Conservation (phyloP, 2,888 invertebrate genomes). For the Acleris laterana region DNA sequence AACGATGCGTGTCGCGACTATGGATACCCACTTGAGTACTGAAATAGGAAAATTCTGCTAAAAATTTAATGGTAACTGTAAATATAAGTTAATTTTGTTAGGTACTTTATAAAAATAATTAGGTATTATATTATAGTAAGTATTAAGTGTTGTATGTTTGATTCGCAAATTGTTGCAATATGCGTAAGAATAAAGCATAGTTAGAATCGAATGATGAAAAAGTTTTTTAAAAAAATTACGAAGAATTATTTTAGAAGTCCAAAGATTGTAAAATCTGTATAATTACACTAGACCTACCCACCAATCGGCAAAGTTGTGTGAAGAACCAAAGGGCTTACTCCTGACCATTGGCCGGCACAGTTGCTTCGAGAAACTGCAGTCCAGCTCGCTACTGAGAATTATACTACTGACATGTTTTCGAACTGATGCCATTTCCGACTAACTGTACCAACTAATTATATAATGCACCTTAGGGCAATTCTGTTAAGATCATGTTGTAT, state of each 20-base stretch:
- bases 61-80: slow-evolving; percentile 81
- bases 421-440: slow-evolving; percentile 29
- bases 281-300: slow-evolving; percentile 68
- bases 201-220: slow-evolving; percentile 69
- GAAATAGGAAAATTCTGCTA: slow-evolving; percentile 82
- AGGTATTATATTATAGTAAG: slow-evolving; percentile 82
- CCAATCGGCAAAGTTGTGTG: slow-evolving; percentile 73
- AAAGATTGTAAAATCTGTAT: slow-evolving; percentile 73
- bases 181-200: slow-evolving; percentile 79
- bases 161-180: slow-evolving; percentile 82
- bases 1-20: slow-evolving; percentile 45
- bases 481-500: slow-evolving; percentile 12
- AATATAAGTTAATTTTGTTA: slow-evolving; percentile 84
- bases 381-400: slow-evolving; percentile 10
- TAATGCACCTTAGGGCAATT: slow-evolving; percentile 27
- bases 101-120: slow-evolving; percentile 79
- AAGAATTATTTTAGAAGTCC: slow-evolving; percentile 66
- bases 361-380: slow-evolving; percentile 12
- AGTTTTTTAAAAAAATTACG: slow-evolving; percentile 62
- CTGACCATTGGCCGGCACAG: slow-evolving; percentile 41
- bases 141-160: slow-evolving; percentile 84
- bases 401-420: slow-evolving; percentile 17
- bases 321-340: slow-evolving; percentile 69
- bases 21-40: slow-evolving; percentile 65
- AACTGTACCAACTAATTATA: slow-evolving; percentile 19